These are phyloP conservation scores for Diadema setosum DNA, from an alignment of 35 echinoderm and acorn worm genomes.

Conservation along the genomic window DNA sequence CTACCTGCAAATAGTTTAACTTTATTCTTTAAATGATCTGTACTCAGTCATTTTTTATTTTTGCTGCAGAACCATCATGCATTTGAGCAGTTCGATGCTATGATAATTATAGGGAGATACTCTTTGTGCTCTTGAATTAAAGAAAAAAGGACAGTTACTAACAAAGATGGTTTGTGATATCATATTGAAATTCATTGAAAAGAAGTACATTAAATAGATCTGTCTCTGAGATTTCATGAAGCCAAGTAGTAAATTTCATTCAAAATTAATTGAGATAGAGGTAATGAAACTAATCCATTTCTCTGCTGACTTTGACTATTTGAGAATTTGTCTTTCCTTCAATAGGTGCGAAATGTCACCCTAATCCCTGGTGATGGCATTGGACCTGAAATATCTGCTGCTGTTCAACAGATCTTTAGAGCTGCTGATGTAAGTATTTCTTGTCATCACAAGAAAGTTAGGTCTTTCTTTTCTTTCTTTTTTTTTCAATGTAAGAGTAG, in stretches of 20 bases:
- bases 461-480: no score
- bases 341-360: conserved; percentile 58
- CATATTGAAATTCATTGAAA: not conserved
- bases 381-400: conserved; percentile 93
- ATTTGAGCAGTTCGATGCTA: no score
- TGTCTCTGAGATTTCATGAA: not conserved
- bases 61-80: no score
- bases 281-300: not conserved
- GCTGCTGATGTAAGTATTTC: conserved; percentile 69
- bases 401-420: conserved; percentile 90
- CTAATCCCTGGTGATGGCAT: conserved; percentile 99
- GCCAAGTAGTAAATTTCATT: not conserved
- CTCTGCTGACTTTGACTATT: not conserved
- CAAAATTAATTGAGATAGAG: not conserved
- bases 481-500: no score
- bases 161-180: not conserved
- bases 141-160: not conserved
- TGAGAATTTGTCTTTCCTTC: not conserved
- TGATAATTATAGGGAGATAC: no score
- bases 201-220: not conserved
- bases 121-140: no score
- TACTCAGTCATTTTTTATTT: no score
- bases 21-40: no score
- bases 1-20: no score
- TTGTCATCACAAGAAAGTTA: no score